phyloP scores from a whole-genome alignment of 2,797 vertebrate genomes.

The Dicrostonyx torquatus region DNA sequence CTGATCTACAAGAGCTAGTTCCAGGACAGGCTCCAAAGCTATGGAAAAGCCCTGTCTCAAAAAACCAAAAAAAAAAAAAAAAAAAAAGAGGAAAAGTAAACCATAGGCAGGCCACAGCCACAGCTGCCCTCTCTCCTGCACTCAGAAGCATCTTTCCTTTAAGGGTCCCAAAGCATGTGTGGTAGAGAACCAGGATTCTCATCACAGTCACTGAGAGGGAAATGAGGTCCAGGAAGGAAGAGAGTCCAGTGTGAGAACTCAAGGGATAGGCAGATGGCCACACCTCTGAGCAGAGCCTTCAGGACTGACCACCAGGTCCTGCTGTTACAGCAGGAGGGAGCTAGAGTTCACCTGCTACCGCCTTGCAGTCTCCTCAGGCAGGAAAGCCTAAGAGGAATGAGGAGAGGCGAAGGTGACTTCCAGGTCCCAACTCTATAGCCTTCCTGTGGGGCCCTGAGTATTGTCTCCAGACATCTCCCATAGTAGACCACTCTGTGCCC shows the following conservation, averaged over 20 bases:
- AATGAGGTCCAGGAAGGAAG: not conserved
- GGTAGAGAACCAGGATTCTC: not conserved
- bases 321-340: not conserved
- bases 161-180: not conserved
- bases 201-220: not conserved
- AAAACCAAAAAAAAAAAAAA: too few relatives aligned
- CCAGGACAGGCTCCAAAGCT: too few relatives aligned
- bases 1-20: too few relatives aligned
- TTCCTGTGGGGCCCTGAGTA: not conserved
- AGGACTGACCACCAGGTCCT: not conserved
- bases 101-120: not conserved
- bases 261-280: conserved; percentile 8
- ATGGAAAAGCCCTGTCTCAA: too few relatives aligned
- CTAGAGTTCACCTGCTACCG: not conserved
- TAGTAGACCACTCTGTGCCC: not conserved
- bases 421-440: not conserved
- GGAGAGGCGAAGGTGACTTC: not conserved
- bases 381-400: not conserved
- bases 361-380: conserved; percentile 3
- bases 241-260: not conserved
- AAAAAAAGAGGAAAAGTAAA: not conserved
- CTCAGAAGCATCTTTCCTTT: not conserved
- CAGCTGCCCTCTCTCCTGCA: not conserved
- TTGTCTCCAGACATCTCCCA: not conserved
- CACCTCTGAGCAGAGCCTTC: not conserved